Evolutionary conservation across 2,888 invertebrate genomes (phyloP).

Genomic region (Nomada fucata): DNA sequence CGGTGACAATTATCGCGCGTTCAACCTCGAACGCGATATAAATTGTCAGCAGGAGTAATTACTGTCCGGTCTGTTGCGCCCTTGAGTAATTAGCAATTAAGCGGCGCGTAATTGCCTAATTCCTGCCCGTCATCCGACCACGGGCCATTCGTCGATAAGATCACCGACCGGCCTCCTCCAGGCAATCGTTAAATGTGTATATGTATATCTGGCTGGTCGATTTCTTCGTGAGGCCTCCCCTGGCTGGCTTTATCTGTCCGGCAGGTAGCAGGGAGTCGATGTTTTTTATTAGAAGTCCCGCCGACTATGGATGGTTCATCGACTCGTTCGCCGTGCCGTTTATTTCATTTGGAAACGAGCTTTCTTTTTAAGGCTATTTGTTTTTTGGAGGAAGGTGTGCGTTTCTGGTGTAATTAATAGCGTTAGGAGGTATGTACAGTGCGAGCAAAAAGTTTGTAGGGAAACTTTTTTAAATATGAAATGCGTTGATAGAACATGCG

Average conservation of each 20-base stretch:
- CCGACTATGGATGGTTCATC: conserved; percentile 28
- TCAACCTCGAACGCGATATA: conserved; percentile 43
- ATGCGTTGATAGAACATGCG: too few relatives aligned
- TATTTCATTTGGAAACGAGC: neutral
- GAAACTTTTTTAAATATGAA: too few relatives aligned
- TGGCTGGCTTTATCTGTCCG: conserved; percentile 50
- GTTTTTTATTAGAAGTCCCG: conserved; percentile 46
- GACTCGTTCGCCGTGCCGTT: neutral
- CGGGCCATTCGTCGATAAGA: conserved; percentile 71
- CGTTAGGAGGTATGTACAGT: too few relatives aligned
- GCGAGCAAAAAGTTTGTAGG: too few relatives aligned
- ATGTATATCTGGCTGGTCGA: conserved; percentile 51
- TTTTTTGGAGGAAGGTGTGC: too few relatives aligned
- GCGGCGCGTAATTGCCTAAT: conserved; percentile 75
- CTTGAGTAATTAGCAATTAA: conserved; percentile 76
- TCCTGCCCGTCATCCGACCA: conserved; percentile 72
- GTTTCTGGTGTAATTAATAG: too few relatives aligned
- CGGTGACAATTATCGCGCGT: conserved; percentile 59
- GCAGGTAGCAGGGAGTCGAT: conserved; percentile 64
- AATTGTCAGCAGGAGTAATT: conserved; percentile 67
- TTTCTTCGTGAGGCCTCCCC: conserved; percentile 45
- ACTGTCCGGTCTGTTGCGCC: conserved; percentile 51
- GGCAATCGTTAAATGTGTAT: conserved; percentile 61
- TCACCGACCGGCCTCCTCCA: conserved; percentile 56
- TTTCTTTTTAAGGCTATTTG: too few relatives aligned